phyloP scores from a whole-genome alignment of 2,888 invertebrate genomes.

The Mantis religiosa region DNA sequence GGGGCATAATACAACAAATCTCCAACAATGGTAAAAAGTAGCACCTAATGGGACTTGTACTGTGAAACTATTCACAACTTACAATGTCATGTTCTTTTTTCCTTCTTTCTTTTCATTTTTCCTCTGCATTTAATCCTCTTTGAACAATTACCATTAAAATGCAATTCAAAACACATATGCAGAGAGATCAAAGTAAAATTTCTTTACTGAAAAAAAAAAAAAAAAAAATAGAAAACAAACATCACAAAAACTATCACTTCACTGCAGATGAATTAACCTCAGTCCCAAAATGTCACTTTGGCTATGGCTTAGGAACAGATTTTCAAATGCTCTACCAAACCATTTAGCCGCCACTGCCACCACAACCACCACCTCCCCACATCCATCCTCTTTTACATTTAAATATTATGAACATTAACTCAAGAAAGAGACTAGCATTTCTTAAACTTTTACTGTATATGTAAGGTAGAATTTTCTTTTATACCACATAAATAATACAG shows the following conservation, averaged over 20 bases:
- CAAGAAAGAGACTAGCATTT: conserved; percentile 4
- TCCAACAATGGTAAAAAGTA: not conserved
- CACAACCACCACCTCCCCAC: not conserved
- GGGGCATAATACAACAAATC: not conserved
- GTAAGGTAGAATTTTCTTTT: not conserved
- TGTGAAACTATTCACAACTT: not conserved
- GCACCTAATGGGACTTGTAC: not conserved
- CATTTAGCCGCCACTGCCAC: not conserved
- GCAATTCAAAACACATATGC: not conserved
- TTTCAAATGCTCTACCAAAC: not conserved
- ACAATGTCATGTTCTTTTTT: not conserved
- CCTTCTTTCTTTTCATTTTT: not conserved
- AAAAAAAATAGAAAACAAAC: no score
- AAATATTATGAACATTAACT: not conserved
- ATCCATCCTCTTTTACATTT: not conserved
- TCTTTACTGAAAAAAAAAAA: not conserved
- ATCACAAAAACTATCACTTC: not conserved
- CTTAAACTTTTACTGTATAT: not conserved
- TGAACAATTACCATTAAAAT: not conserved
- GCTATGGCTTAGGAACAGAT: not conserved
- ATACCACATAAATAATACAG: conserved; percentile 1
- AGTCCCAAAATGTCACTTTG: not conserved
- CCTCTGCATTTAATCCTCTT: not conserved
- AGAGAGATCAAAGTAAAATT: not conserved
- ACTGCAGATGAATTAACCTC: not conserved